Percentiles rank a stretch among this genome's conserved stretches.
phyloP scores from a whole-genome alignment of 1,140 invertebrate genomes.

The Laupala kohalensis region DNA sequence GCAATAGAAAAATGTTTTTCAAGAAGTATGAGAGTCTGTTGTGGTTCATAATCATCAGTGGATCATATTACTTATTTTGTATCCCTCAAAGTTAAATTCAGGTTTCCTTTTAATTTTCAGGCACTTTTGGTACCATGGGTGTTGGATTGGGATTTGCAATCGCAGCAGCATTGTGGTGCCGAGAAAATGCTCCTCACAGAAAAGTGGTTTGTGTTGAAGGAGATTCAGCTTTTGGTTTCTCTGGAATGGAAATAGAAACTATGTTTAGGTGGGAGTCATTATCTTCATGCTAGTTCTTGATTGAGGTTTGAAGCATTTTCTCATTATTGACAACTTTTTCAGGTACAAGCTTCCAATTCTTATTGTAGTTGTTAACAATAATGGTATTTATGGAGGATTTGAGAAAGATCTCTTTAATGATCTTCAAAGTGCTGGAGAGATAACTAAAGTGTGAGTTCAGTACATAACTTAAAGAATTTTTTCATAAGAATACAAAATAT shows the following conservation, averaged over 20 bases:
- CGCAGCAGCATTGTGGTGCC: slow-evolving; percentile 80
- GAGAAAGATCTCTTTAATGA: slow-evolving; percentile 58
- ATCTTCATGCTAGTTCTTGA: too few species aligned
- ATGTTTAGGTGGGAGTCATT: slow-evolving; percentile 60
- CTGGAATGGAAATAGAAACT: slow-evolving; percentile 95
- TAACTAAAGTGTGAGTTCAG: slow-evolving; percentile 32
- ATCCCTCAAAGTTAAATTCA: not conserved
- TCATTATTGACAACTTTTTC: slow-evolving; percentile 14
- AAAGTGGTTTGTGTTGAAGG: slow-evolving; percentile 79
- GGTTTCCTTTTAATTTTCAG: slow-evolving; percentile 22
- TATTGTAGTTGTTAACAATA: slow-evolving; percentile 89
- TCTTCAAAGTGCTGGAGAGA: slow-evolving; percentile 49
- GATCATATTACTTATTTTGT: too few species aligned
- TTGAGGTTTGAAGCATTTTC: not conserved
- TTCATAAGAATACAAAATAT: not conserved
- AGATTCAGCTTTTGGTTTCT: slow-evolving; percentile 94
- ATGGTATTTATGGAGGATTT: slow-evolving; percentile 83
- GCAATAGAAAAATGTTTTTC: too few species aligned
- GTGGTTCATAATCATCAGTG: too few species aligned
- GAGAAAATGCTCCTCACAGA: slow-evolving; percentile 63
- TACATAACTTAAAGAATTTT: not conserved
- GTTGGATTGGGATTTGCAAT: slow-evolving; percentile 88
- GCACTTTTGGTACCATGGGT: slow-evolving; percentile 93
- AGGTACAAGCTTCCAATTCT: slow-evolving; percentile 86
- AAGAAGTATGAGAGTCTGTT: too few species aligned